Evolutionary conservation across 2,113 vertebrate genomes (phyloP), one percentile per base, ranked within the genome.

Genomic region (Archilochus colubris): DNA sequence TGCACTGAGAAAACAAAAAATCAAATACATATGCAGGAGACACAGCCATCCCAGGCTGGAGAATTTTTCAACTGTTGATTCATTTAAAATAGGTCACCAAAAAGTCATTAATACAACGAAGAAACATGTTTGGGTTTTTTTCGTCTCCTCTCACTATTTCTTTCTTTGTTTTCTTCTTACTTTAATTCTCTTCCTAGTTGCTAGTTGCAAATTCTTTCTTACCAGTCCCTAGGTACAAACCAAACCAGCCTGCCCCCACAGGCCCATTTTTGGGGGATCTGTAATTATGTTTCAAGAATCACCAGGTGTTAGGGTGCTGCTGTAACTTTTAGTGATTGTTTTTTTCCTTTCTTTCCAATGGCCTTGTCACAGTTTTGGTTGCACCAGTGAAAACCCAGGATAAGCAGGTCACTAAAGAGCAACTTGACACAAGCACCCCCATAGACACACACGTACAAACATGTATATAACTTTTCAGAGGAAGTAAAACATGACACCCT

Each of bases 21-120:
- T 53, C 33, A 66, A 69, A 66, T 69, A 57, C 6, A 69, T 30
- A 33, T 67, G 38, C 48, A 86, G 61, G 23, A 81, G 46, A 57
- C 2, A 48, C 38, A 67, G 19, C 59, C 20, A 23, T 54, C 28
- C 3, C 59, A 64, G n/a, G 46, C 3, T 72, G 10, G 19, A 77
- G 72, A 77, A 28, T 58, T 77, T 96, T 91, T 82, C 50, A 68
- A 43, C 44, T 36, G 15, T 54, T 86, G 27, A 64, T 40, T 85
- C 8, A 55, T 81, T 91, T 81, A 62, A 80, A 92, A 62, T 54
- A 76, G 28, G 20, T 25, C 43, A 78, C 1, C n/a, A 50, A 44
- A 67, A 70, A 31, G 20, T 43, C 24, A 12, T 68, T 51, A 64
- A 36, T 76, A 40, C 3, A 40, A 68, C 64, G 74, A 94, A 91